Conservation (phyloP, 2,888 invertebrate genomes). For the Bimastos eiseni region DNA sequence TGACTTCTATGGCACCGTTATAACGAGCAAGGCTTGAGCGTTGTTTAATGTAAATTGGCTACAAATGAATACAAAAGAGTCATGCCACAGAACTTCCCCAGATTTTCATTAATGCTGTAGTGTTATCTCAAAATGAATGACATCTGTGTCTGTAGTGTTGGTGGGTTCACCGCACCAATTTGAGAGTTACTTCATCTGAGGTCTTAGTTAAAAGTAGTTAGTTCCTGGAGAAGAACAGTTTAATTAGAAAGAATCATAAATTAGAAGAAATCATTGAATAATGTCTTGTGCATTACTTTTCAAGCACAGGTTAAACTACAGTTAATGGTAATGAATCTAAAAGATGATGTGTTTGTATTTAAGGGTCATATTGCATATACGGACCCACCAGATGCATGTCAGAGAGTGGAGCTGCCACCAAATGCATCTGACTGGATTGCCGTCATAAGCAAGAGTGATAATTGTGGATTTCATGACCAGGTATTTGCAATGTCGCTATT, state of each 20-base stretch:
- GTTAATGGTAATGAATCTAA: background rate
- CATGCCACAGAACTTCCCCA: background rate
- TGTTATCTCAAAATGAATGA: background rate
- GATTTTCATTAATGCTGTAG: background rate
- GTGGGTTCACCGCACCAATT: background rate
- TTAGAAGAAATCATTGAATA: background rate
- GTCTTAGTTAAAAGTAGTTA: background rate
- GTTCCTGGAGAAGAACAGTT: background rate
- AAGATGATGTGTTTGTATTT: background rate
- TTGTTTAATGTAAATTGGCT: background rate
- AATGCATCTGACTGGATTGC: conserved; percentile 15
- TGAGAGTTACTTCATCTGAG: background rate
- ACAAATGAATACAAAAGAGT: background rate
- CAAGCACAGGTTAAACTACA: background rate
- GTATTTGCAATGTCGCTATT: background rate
- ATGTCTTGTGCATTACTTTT: conserved; percentile 8
- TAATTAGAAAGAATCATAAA: background rate
- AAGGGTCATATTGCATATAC: background rate
- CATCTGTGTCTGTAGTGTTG: too few species aligned
- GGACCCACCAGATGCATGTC: background rate
- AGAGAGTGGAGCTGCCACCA: background rate
- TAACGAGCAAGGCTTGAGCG: background rate
- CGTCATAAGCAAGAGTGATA: background rate
- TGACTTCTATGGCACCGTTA: background rate
- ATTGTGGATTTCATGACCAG: conserved; percentile 1